Percentiles rank a stretch among this genome's conserved stretches.
phyloP scores from a whole-genome alignment of 2,113 vertebrate genomes.

The Bubo scandiacus region DNA sequence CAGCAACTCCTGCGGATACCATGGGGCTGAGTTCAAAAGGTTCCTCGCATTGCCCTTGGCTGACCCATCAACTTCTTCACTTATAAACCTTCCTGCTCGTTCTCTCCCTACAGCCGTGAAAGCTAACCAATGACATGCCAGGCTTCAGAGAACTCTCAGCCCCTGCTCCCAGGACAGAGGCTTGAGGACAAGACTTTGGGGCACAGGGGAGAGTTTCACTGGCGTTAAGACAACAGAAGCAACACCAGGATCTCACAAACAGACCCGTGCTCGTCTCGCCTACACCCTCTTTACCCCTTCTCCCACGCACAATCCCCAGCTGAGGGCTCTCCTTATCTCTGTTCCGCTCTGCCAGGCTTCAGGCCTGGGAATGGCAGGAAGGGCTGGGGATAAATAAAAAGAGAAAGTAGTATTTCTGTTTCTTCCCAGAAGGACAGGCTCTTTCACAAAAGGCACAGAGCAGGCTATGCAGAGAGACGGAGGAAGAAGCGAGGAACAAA shows the following conservation, averaged over 20 bases:
- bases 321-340: background rate
- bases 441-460: background rate
- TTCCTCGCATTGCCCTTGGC: background rate
- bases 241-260: background rate
- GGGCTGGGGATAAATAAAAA: background rate
- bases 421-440: background rate
- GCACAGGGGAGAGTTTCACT: background rate
- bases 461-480: background rate
- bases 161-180: background rate
- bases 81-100: background rate
- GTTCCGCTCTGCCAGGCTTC: background rate
- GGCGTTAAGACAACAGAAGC: background rate
- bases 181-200: background rate
- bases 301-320: background rate
- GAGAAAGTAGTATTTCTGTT: background rate
- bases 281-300: background rate
- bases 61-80: background rate
- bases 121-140: background rate
- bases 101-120: background rate
- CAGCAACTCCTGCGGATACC: background rate
- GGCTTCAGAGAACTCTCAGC: background rate
- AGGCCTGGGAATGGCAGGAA: background rate
- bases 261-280: background rate
- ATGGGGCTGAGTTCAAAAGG: background rate
- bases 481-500: background rate